phyloP scores from a whole-genome alignment of 2,888 invertebrate genomes.

The Phyllotreta striolata region DNA sequence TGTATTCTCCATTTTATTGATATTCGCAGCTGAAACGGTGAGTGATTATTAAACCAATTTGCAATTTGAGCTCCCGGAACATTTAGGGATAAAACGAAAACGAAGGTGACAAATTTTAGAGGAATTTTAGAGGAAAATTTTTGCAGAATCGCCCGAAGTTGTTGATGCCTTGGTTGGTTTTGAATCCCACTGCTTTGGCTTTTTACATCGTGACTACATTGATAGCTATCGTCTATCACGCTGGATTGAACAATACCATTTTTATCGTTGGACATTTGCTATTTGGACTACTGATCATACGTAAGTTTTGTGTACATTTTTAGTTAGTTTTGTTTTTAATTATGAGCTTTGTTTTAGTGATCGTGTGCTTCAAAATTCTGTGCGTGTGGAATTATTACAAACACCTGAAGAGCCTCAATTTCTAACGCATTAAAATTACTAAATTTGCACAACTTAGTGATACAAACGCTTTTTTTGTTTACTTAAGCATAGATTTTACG shows the following conservation, averaged over 20 bases:
- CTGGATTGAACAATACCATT: constrained; percentile 48
- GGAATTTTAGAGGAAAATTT: constrained; percentile 6
- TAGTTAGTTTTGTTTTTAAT: background rate
- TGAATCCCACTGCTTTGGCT: constrained; percentile 53
- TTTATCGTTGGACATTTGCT: constrained; percentile 55
- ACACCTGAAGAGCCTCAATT: constrained; percentile 56
- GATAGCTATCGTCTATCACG: constrained; percentile 53
- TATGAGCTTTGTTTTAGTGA: constrained; percentile 47
- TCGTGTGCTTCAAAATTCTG: constrained; percentile 53
- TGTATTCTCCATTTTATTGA: constrained; percentile 56
- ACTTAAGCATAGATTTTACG: constrained; percentile 29
- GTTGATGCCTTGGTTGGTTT: constrained; percentile 55
- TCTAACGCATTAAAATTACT: constrained; percentile 45
- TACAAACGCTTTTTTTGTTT: constrained; percentile 19
- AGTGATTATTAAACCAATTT: constrained; percentile 40
- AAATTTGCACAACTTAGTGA: background rate
- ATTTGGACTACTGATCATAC: constrained; percentile 46
- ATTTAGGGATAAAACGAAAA: too few species aligned
- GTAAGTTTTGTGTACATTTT: constrained; percentile 50
- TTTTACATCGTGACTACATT: constrained; percentile 54
- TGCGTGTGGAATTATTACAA: constrained; percentile 55
- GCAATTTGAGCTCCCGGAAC: background rate
- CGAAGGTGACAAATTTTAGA: background rate
- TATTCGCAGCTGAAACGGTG: constrained; percentile 59
- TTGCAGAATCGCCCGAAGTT: constrained; percentile 57